Percentiles rank a stretch among this genome's conserved stretches.
These are phyloP conservation scores for Halcyon leucocephala DNA, from an alignment of 2,797 vertebrate genomes.

Conservation along the genomic window DNA sequence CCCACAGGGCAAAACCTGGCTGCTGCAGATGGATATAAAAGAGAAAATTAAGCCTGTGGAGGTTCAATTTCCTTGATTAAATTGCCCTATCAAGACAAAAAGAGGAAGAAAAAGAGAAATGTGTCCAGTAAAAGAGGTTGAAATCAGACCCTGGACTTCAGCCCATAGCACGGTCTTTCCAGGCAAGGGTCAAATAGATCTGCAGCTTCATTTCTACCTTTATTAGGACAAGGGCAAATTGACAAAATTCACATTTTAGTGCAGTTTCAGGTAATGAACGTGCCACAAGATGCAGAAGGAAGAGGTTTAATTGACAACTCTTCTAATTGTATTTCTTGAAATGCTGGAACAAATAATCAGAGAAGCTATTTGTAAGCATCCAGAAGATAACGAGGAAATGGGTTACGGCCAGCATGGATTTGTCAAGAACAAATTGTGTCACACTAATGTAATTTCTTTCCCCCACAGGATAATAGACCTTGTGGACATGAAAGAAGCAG, in stretches of 20 bases:
- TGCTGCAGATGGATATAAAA: neutral
- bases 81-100: neutral
- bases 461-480: neutral
- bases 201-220: neutral
- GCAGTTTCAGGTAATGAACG: neutral
- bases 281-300: neutral
- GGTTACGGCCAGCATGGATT: neutral
- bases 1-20: neutral
- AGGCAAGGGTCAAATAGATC: neutral
- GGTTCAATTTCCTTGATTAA: neutral
- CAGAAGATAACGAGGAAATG: neutral
- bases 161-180: neutral
- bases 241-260: neutral
- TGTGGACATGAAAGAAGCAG: neutral
- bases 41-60: neutral
- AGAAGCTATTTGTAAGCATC: constrained; percentile 3
- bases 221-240: neutral
- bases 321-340: constrained; percentile 14
- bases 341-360: constrained; percentile 8
- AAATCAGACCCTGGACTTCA: neutral
- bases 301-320: neutral
- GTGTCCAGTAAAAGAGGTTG: neutral
- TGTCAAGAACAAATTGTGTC: constrained; percentile 34
- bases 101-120: neutral
- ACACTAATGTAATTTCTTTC: constrained; percentile 22